Percentiles rank a stretch among this genome's conserved stretches.
Conservation (phyloP, 2,113 vertebrate genomes). For the Phalacrocorax brasilianus region DNA sequence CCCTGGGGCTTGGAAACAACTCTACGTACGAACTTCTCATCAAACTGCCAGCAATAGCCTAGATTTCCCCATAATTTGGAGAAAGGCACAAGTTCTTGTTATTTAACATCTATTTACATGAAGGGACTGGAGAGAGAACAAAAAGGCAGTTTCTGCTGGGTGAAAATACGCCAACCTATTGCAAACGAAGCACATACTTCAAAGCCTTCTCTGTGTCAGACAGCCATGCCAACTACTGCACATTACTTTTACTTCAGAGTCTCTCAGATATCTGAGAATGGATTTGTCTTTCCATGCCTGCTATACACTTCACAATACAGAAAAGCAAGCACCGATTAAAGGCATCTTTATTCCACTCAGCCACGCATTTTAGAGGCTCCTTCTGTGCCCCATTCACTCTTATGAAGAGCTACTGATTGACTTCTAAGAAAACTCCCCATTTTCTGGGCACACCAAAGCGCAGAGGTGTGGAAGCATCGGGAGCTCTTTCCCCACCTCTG, state of each 20-base stretch:
- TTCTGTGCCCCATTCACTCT: not conserved
- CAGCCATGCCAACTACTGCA: not conserved
- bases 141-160: not conserved
- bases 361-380: not conserved
- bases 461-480: not conserved
- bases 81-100: not conserved
- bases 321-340: not conserved
- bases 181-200: not conserved
- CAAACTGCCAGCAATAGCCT: not conserved
- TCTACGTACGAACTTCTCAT: fast-evolving
- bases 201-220: not conserved
- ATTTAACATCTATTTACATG: not conserved
- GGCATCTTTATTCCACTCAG: not conserved
- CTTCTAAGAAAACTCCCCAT: not conserved
- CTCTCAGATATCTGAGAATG: not conserved
- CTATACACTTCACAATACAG: not conserved
- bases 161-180: not conserved
- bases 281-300: not conserved
- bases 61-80: not conserved
- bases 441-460: not conserved
- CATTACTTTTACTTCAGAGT: not conserved
- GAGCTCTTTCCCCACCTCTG: not conserved
- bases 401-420: not conserved
- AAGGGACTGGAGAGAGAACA: not conserved
- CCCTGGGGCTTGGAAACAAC: not conserved